These are phyloP conservation scores for Hemicrepidius hirtus DNA, from an alignment of 2,888 invertebrate species.

Conservation along the genomic window DNA sequence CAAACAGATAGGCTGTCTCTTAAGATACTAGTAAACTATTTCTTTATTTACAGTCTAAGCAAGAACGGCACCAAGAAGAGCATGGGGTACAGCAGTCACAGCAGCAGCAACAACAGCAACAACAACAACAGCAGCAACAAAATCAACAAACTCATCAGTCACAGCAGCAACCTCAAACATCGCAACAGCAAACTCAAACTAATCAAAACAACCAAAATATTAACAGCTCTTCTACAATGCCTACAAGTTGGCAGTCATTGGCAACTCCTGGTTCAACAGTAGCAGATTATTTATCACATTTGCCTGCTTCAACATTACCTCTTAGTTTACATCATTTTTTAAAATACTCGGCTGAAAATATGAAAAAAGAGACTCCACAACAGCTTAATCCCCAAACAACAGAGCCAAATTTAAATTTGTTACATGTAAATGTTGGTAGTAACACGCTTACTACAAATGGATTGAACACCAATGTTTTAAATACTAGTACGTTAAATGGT, in stretches of 20 bases:
- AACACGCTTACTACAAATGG: conserved; percentile 64
- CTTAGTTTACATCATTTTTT: conserved; percentile 88
- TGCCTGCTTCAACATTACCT: conserved; percentile 83
- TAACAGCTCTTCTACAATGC: conserved; percentile 72
- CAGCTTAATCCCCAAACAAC: conserved; percentile 60
- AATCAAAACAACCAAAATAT: conserved; percentile 71
- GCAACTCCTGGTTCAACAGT: conserved; percentile 82
- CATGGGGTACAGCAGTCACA: conserved; percentile 55
- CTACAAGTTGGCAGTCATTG: conserved; percentile 82
- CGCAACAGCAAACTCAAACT: conserved; percentile 57
- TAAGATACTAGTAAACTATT: no score
- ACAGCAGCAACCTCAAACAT: conserved; percentile 57
- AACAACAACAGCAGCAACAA: conserved; percentile 58
- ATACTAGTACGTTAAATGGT: conserved; percentile 49
- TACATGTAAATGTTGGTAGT: conserved; percentile 61
- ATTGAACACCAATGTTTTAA: conserved; percentile 66
- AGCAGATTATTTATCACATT: conserved; percentile 88
- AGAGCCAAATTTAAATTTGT: conserved; percentile 65
- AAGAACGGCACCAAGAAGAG: conserved; percentile 60
- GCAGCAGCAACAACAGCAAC: conserved; percentile 57
- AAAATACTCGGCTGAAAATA: conserved; percentile 86
- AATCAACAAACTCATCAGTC: conserved; percentile 56
- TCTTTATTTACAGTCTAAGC: conserved; percentile 57
- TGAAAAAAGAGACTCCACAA: conserved; percentile 81
- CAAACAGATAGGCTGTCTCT: no score